Evolutionary conservation across 2,113 vertebrate genomes (phyloP).

Genomic region (Thunnus thynnus): DNA sequence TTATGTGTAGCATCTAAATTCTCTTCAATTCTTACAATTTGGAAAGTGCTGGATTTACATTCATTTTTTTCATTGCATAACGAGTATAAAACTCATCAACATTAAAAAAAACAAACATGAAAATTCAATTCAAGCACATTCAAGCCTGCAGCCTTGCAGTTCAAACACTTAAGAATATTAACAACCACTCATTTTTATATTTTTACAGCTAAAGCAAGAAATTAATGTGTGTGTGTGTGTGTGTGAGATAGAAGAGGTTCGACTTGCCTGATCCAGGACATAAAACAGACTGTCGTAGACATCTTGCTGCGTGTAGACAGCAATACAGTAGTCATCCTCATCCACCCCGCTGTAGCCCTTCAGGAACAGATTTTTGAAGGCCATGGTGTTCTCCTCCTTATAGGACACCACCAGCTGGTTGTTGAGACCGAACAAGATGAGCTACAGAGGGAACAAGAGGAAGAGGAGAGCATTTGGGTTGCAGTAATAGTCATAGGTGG

Average conservation of each 20-base stretch:
- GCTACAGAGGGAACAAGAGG: slow-evolving; percentile 80
- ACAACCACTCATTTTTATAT: background rate
- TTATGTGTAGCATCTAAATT: too few species aligned
- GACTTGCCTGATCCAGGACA: slow-evolving; percentile 91
- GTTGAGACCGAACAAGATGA: slow-evolving; percentile 94
- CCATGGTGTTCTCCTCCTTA: slow-evolving; percentile 92
- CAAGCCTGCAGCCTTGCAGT: too few species aligned
- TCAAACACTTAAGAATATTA: too few species aligned
- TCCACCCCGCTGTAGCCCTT: slow-evolving; percentile 91
- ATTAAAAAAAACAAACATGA: too few species aligned
- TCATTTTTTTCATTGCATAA: too few species aligned
- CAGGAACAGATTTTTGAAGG: slow-evolving; percentile 95
- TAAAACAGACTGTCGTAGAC: slow-evolving; percentile 90
- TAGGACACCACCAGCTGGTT: slow-evolving; percentile 97
- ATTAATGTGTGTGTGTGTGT: too few species aligned
- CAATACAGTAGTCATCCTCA: slow-evolving; percentile 92
- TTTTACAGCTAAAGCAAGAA: background rate
- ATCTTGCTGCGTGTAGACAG: slow-evolving; percentile 89
- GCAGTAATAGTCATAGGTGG: background rate
- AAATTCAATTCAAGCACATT: too few species aligned
- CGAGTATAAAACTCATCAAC: too few species aligned
- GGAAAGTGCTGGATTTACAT: too few species aligned
- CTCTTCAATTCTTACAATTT: too few species aligned
- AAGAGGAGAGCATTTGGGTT: background rate
- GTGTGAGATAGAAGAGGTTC: background rate